Evolutionary conservation across 2,888 invertebrate species (phyloP).

Genomic region (Leptopilina drosophilae): DNA sequence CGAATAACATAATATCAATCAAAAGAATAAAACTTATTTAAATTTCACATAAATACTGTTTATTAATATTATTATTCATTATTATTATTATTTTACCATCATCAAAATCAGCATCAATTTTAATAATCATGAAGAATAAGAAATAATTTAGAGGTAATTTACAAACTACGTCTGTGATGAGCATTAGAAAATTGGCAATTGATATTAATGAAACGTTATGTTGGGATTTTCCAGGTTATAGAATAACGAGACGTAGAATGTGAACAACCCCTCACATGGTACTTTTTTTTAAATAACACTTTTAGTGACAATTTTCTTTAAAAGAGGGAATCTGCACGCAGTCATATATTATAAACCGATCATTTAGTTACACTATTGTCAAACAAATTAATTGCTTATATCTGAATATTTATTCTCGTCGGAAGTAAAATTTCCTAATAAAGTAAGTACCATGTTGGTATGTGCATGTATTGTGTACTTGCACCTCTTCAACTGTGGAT

Average conservation of each 20-base stretch:
- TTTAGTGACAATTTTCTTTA: background rate
- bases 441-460: constrained; percentile 33
- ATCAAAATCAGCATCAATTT: constrained; percentile 6
- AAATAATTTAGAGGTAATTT: background rate
- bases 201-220: too few species aligned
- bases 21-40: constrained; percentile 9
- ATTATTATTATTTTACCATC: background rate
- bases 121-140: constrained; percentile 24
- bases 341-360: background rate
- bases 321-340: background rate
- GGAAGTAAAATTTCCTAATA: background rate
- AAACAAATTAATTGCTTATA: background rate
- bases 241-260: too few species aligned
- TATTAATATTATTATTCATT: constrained; percentile 1
- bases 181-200: too few species aligned
- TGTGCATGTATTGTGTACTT: background rate
- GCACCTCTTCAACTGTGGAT: background rate
- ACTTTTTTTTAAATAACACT: constrained; percentile 18
- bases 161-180: too few species aligned
- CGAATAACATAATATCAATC: constrained; percentile 7
- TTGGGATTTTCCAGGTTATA: too few species aligned
- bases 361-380: background rate
- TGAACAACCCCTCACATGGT: background rate
- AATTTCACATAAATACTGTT: constrained; percentile 24
- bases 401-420: background rate